These are phyloP conservation scores for Garra rufa DNA, from an alignment of 2,113 vertebrate genomes.

Conservation along the genomic window DNA sequence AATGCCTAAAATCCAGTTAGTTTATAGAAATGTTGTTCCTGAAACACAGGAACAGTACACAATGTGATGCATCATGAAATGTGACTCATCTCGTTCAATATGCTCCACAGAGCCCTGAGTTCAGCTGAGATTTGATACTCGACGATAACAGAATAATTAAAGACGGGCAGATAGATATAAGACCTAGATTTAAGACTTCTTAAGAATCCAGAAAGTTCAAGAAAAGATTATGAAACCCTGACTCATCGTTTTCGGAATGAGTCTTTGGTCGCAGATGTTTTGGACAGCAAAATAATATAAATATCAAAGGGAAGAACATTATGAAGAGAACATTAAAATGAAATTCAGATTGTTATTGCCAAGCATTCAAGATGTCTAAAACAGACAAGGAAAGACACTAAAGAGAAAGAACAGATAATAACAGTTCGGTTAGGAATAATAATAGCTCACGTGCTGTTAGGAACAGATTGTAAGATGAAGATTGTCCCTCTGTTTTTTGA, in stretches of 20 bases:
- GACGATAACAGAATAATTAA: neutral
- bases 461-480: neutral
- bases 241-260: neutral
- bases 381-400: neutral
- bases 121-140: constrained; percentile 1
- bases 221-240: neutral
- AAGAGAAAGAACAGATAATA: neutral
- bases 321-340: neutral
- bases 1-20: neutral
- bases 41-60: neutral
- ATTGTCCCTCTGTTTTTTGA: neutral
- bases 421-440: neutral
- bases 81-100: neutral
- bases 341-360: neutral
- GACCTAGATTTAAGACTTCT: constrained; percentile 9
- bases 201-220: constrained; percentile 3
- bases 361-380: neutral
- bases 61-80: neutral
- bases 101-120: neutral
- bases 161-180: neutral
- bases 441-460: neutral
- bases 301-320: neutral
- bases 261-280: neutral
- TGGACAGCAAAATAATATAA: neutral
- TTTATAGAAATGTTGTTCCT: neutral